Evolutionary conservation across 2,113 vertebrate genomes (phyloP), one percentile per base, ranked within the genome.

Genomic region (Lampris megalopsis): DNA sequence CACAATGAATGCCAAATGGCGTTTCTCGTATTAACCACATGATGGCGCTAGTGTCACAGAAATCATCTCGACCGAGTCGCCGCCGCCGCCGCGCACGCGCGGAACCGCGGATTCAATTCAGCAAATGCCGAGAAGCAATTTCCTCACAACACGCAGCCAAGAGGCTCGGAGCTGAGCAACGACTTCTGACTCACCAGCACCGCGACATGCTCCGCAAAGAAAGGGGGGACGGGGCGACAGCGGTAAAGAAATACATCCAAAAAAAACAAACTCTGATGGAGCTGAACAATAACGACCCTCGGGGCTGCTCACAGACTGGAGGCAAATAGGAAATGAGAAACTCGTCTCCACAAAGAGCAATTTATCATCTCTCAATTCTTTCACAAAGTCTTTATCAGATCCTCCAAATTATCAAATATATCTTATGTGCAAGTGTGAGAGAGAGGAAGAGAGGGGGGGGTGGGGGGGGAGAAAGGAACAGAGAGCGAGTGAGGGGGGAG

Each of bases 41-140:
- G 92, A 81, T 74, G 91, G 88, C 81, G 83, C 85, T 92, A 73
- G 43, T 81, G 63, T 8, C 5, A 48, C 81, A 81, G 65, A 66
- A 50, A 88, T 82, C 0, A 86, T 56, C 45, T 24, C 49, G 42
- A 62, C n/a, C 11, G 50, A 6, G 50, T 24, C 24, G 24, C 24
- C 24, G 24, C 24, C 24, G 24, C 24, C 24, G 24, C 24, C 24
- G 24, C 24, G 24, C 24, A 0, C 24, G 24, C 24, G 24, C 24
- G 24, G 24, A 24, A 24, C 24, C 24, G 24, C 24, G 24, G 24
- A 24, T 24, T 60, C n/a, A 24, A 11, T 78, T 9, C 10, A 24
- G 42, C 49, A 59, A 70, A 45, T 74, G 35, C 24, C 47, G 6
- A 49, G 54, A 56, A 24, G 3, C 13, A 7, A 63, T 68, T 62